Evolutionary conservation across 2,797 vertebrate species (phyloP), one percentile per base, ranked within the genome.

Genomic region (Aphelocoma californica): DNA sequence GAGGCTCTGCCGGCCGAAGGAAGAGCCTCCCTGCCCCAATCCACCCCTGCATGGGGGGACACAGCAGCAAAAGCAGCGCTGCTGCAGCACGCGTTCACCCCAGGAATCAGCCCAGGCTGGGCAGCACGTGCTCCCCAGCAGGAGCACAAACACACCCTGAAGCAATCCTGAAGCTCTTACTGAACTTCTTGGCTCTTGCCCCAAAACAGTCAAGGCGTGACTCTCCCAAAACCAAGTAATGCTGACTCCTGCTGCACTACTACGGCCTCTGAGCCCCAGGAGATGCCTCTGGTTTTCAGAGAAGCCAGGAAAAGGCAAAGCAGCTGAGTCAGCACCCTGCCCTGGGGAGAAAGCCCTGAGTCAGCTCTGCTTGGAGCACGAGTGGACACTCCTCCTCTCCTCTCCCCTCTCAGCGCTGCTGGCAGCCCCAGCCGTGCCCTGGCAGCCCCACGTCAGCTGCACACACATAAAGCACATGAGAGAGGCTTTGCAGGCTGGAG

Each of bases 301-400:
- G 83, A 29, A 90, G 80, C 69, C 77, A 88, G 69, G 7, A 77
- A 72, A 83, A 62, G 45, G 34, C 82, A 80, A 66, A 96, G 67
- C 32, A 88, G 82, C 85, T 90, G 94, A 95, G 77, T 96, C 95
- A 96, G 96, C 95, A 70, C 58, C 57, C 73, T 73, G 69, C 85
- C 62, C 85, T 61, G 40, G n/a, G 69, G 75, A 95, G 75, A 90
- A 93, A 92, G 83, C 56, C 70, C 83, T 97, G 94, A 93, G 80
- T 95, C 95, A 96, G 96, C 95, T 88, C 80, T 28, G 51, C 64
- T 67, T 5, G 0, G 0, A 81, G 80, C 87, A 58, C 75, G 24
- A 62, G 29, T 69, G 6, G 1, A 45, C 70, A 5, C 69, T 61
- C 77, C 32, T 42, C 60, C 28, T 23, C 62, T 40, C 48, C 44